Percentiles rank a stretch among this genome's conserved stretches.
Evolutionary conservation across 2,113 vertebrate genomes (phyloP).

Genomic region (Casuarius casuarius): DNA sequence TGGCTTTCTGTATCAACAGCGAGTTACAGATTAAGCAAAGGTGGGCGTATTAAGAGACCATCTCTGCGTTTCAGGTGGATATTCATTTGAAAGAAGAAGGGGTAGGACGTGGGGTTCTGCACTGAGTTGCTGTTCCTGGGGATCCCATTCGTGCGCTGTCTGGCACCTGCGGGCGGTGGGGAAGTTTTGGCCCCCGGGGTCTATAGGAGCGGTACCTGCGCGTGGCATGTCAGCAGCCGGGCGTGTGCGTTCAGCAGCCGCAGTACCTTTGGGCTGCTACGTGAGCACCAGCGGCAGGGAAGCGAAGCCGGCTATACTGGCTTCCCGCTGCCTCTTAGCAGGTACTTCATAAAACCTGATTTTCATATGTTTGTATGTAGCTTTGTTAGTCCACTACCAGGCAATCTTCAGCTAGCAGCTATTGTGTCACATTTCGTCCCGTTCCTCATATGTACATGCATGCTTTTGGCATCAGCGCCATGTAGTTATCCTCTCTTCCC

Average conservation of each 20-base stretch:
- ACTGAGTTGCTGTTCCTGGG: rapidly evolving
- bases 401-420: not conserved
- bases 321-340: not conserved
- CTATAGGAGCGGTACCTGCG: not conserved
- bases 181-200: rapidly evolving
- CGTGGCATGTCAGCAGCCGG: not conserved
- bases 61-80: not conserved
- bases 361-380: not conserved
- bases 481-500: not conserved
- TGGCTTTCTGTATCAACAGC: not conserved
- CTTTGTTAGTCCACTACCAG: not conserved
- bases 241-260: rapidly evolving
- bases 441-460: rapidly evolving
- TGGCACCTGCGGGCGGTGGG: not conserved
- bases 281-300: not conserved
- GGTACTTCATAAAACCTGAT: not conserved
- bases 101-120: not conserved
- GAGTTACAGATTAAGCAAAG: not conserved
- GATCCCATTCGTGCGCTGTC: not conserved
- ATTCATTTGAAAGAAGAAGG: not conserved
- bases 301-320: not conserved
- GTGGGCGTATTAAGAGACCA: not conserved
- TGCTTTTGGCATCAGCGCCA: not conserved
- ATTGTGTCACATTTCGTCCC: not conserved
- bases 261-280: not conserved